Percentiles rank a stretch among this genome's conserved stretches.
Evolutionary conservation across 2,888 invertebrate genomes (phyloP).

Genomic region (Halocaridina rubra): DNA sequence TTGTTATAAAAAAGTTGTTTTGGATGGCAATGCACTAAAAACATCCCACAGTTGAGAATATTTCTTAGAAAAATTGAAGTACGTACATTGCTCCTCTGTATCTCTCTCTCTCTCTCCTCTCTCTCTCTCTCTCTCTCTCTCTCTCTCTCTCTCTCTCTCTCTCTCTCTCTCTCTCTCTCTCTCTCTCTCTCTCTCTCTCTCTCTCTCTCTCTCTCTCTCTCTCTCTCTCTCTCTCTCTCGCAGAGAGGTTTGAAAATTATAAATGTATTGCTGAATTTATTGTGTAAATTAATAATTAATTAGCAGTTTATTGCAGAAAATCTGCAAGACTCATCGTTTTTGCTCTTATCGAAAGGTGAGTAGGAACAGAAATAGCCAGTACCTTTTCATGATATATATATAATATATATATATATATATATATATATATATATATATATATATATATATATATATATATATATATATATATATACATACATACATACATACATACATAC

Average conservation of each 20-base stretch:
- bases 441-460: background rate
- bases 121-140: background rate
- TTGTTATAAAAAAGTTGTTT: too few relatives aligned
- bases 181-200: background rate
- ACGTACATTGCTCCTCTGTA: too few relatives aligned
- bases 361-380: background rate
- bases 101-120: background rate
- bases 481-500: background rate
- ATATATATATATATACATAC: background rate
- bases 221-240: too few relatives aligned
- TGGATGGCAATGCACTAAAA: too few relatives aligned
- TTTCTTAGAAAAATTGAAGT: too few relatives aligned
- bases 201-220: background rate
- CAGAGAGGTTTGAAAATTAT: too few relatives aligned
- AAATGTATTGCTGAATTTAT: too few relatives aligned
- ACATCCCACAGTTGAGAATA: too few relatives aligned
- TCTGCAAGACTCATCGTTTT: background rate
- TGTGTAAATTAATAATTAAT: too few relatives aligned
- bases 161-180: background rate
- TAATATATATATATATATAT: background rate
- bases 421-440: background rate
- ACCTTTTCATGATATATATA: background rate
- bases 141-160: constrained; percentile 1
- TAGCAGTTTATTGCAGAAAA: background rate
- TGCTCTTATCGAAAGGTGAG: too few relatives aligned